Percentiles rank a stretch among this genome's conserved stretches.
Conservation (phyloP, 1,140 invertebrate species). For the Ridgeia piscesae region DNA sequence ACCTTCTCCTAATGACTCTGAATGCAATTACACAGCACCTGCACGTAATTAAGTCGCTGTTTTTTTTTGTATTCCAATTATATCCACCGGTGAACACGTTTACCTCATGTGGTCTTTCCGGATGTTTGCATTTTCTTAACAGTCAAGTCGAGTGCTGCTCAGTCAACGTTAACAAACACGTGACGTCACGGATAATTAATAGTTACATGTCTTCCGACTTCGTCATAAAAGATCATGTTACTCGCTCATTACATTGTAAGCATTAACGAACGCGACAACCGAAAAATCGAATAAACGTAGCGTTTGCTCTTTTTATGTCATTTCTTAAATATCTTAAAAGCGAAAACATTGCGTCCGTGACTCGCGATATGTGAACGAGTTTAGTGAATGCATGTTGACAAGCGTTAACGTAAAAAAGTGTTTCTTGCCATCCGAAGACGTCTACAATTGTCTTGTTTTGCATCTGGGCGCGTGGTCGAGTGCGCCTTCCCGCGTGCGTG, state of each 20-base stretch:
- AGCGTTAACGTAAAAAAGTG: not conserved
- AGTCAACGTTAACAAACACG: not conserved
- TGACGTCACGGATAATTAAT: not conserved
- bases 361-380: not conserved
- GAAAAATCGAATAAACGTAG: not conserved
- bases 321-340: not conserved
- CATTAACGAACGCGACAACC: not conserved
- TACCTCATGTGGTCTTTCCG: not conserved
- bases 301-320: not conserved
- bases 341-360: not conserved
- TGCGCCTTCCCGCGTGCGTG: not conserved
- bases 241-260: not conserved
- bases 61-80: not conserved
- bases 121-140: not conserved
- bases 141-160: not conserved
- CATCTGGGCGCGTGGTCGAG: no score
- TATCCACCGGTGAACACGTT: not conserved
- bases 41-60: not conserved
- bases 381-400: not conserved
- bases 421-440: not conserved
- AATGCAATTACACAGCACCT: not conserved
- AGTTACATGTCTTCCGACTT: not conserved
- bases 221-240: not conserved
- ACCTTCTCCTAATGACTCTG: not conserved
- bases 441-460: not conserved